Evolutionary conservation across 2,113 vertebrate species (phyloP).

Genomic region (Trochalopteron elliotii): DNA sequence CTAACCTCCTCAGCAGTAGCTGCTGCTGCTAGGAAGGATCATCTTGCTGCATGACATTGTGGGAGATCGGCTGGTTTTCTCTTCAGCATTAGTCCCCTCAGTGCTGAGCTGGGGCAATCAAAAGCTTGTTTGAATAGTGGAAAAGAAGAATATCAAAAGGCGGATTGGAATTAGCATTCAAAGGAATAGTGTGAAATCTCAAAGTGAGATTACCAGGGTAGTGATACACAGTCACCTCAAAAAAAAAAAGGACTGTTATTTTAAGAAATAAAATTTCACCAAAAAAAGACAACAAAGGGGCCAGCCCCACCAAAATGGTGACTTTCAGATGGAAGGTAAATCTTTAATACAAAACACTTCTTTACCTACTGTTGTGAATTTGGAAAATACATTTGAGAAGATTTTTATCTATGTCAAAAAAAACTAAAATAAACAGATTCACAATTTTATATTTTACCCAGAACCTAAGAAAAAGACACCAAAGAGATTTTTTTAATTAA

Average conservation of each 20-base stretch:
- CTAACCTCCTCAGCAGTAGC: neutral
- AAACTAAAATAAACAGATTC: conserved; percentile 57
- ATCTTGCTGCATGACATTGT: neutral
- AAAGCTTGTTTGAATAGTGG: conserved; percentile 58
- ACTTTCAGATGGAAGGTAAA: conserved; percentile 56
- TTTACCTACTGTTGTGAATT: conserved; percentile 32
- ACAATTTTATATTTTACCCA: neutral
- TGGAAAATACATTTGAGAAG: conserved; percentile 31
- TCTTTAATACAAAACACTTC: conserved; percentile 50
- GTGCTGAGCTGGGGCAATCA: conserved; percentile 45
- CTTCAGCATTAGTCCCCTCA: neutral
- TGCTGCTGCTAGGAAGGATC: neutral
- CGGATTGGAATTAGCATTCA: conserved; percentile 56
- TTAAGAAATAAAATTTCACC: conserved; percentile 63
- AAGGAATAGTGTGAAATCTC: conserved; percentile 67
- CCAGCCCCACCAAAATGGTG: conserved; percentile 20
- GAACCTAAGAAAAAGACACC: neutral
- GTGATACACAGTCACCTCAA: conserved; percentile 41
- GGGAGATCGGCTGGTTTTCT: neutral
- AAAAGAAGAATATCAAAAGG: conserved; percentile 67
- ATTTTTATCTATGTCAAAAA: conserved; percentile 29
- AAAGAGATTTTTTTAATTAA: conserved; percentile 9
- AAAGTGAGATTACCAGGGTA: conserved; percentile 64
- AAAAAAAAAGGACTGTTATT: conserved; percentile 59
- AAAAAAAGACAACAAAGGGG: conserved; percentile 56